These are phyloP conservation scores for Spialia ferax DNA, from an alignment of 2,888 invertebrate species.

Conservation along the genomic window DNA sequence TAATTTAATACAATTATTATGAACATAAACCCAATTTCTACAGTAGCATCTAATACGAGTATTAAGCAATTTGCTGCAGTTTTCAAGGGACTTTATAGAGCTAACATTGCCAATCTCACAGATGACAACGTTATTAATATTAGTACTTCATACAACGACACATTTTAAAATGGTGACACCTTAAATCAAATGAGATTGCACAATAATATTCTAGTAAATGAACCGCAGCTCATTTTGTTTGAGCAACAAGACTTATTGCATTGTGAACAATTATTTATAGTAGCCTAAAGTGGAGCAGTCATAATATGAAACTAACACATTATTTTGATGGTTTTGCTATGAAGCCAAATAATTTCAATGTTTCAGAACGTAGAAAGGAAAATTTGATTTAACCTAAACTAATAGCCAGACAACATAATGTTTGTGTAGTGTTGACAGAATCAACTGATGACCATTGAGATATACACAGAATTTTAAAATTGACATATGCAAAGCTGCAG, in stretches of 20 bases:
- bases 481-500: neutral
- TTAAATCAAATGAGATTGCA: constrained; percentile 9
- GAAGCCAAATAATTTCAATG: neutral
- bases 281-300: constrained; percentile 2
- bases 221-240: neutral
- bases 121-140: constrained; percentile 8
- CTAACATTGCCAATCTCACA: neutral
- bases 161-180: neutral
- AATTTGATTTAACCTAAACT: neutral
- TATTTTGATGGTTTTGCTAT: neutral
- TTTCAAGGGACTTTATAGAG: neutral
- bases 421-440: neutral
- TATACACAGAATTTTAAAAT: neutral
- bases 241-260: neutral
- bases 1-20: no score
- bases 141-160: neutral
- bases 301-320: neutral
- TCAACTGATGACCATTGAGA: neutral
- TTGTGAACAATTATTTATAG: neutral
- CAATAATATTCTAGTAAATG: neutral
- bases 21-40: no score
- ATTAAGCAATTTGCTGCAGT: neutral
- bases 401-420: neutral
- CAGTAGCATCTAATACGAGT: no score
- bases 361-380: neutral